Evolutionary conservation across 1,140 invertebrate species (phyloP), one percentile per base, ranked within the genome.

Genomic region (Apis florea): DNA sequence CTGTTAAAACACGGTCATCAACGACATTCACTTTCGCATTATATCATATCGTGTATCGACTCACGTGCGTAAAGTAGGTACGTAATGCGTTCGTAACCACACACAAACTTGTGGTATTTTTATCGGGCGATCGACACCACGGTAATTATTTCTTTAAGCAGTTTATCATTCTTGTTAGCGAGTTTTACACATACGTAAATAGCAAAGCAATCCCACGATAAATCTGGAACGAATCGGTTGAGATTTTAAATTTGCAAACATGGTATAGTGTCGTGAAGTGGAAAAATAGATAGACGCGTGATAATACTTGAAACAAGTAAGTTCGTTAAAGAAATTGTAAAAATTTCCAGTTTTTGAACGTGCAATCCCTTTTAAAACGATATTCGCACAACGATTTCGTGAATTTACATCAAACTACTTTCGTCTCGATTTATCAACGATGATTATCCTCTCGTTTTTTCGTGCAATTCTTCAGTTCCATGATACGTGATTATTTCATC

Each of bases 11-110:
- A 31, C 21, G 40, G n/a, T 21, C 71, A 51, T 72, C 70, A 47
- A 13, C 31, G 31, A 78, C 85, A 70, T 83, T 87, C 81, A 77
- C 85, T 86, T 87, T 87, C 72, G 56, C 68, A 51, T 76, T 61
- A 59, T 59, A 58, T 79, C 71, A 63, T 63, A 54, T 12, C n/a
- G 61, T 47, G 56, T 68, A 31, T 26, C 51, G n/a, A 26, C 17
- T 79, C 56, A 80, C 72, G 82, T 70, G 79, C 64, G 71, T 73
- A 6, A 51, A n/a, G n/a, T n/a, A 31, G 51, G n/a, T 71, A 59
- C 59, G 24, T 59, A 70, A 54, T 53, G 70, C 72, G 56, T 64
- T 49, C 82, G 61, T 79, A 53, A 74, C 64, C 68, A 82, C 79
- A 63, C 64, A 58, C 56, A 72, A 80, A 79, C 58, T 59, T 40